Percentiles rank a stretch among this genome's conserved stretches.
Conservation (phyloP, 2,797 vertebrate species). For the Hyperoplus lanceolatus region DNA sequence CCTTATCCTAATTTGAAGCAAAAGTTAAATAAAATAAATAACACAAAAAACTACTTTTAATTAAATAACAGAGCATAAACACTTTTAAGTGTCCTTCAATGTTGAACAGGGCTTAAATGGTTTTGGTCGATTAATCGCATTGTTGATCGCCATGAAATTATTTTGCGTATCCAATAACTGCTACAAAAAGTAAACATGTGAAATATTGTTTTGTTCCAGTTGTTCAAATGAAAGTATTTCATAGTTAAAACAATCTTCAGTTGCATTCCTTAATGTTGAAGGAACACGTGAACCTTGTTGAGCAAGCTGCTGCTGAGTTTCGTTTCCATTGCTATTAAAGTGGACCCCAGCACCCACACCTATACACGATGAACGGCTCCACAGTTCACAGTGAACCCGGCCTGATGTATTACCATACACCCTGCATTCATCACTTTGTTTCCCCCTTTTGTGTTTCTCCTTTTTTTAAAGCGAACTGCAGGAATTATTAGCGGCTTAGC, state of each 20-base stretch:
- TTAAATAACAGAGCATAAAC: not conserved
- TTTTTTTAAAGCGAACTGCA: slow-evolving; percentile 71
- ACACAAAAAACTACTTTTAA: not conserved
- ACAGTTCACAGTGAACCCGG: slow-evolving; percentile 30
- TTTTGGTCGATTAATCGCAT: not conserved
- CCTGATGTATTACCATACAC: slow-evolving; percentile 56
- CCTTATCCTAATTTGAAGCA: not conserved
- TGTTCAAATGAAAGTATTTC: not conserved
- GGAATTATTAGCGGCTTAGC: slow-evolving; percentile 87
- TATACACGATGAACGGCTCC: slow-evolving; percentile 8
- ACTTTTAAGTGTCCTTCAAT: not conserved
- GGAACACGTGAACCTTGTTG: not conserved
- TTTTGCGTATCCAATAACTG: not conserved
- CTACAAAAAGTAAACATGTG: not conserved
- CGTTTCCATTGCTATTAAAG: slow-evolving; percentile 6
- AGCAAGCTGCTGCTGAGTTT: slow-evolving; percentile 8
- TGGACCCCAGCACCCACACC: slow-evolving; percentile 30
- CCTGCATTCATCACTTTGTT: slow-evolving; percentile 81
- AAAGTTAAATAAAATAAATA: not conserved
- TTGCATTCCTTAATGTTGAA: not conserved
- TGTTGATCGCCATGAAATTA: not conserved
- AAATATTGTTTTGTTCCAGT: not conserved
- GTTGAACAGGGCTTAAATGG: not conserved
- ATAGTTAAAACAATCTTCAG: not conserved
- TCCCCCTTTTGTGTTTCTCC: slow-evolving; percentile 70